These are phyloP conservation scores for Hippocampus guttulatus DNA, from an alignment of 2,113 vertebrate genomes.

Conservation along the genomic window DNA sequence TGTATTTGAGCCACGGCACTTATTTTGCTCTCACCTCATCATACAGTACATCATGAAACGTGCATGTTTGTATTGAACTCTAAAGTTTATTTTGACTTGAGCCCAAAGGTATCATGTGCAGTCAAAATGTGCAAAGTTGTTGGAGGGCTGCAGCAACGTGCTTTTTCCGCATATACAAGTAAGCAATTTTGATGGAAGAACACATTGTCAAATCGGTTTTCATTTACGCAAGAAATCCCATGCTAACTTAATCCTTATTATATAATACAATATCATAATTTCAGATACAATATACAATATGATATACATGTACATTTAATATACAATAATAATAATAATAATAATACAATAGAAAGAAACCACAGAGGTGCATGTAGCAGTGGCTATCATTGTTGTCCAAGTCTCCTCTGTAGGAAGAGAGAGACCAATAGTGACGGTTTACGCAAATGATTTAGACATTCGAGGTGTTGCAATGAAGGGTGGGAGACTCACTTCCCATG, in stretches of 20 bases:
- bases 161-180: neutral
- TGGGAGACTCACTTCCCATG: conserved; percentile 17
- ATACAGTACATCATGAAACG: neutral
- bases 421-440: neutral
- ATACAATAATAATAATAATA: no score
- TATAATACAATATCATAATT: neutral
- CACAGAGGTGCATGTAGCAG: neutral
- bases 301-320: no score
- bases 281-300: no score
- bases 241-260: neutral
- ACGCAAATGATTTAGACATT: conserved; percentile 7
- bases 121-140: neutral
- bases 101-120: neutral
- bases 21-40: neutral
- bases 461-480: conserved; percentile 9
- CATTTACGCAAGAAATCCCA: no score
- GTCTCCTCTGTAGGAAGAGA: neutral
- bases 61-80: conserved; percentile 3
- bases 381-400: neutral
- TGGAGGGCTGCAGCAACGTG: neutral
- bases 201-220: neutral
- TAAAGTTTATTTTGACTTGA: conserved; percentile 8
- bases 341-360: neutral
- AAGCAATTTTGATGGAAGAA: conserved; percentile 11
- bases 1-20: neutral